Evolutionary conservation across 2,797 vertebrate species (phyloP).

Genomic region (Coreius guichenoti): DNA sequence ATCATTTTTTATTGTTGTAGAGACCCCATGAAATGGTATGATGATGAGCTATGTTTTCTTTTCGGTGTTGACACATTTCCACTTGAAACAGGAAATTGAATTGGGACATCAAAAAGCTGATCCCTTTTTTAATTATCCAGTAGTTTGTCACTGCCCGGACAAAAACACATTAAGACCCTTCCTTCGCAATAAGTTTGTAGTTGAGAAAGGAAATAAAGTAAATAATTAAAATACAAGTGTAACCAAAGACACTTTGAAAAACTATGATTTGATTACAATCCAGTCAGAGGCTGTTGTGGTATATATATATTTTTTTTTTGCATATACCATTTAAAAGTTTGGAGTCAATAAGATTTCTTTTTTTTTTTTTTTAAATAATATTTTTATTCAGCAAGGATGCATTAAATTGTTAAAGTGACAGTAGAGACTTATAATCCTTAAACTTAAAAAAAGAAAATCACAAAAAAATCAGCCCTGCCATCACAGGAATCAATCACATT

Average conservation of each 20-base stretch:
- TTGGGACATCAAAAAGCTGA: neutral
- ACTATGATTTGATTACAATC: neutral
- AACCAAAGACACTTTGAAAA: neutral
- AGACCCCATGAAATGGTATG: neutral
- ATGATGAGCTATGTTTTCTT: neutral
- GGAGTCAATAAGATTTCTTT: neutral
- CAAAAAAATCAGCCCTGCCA: neutral
- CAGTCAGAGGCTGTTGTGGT: neutral
- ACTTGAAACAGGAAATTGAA: neutral
- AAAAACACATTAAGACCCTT: neutral
- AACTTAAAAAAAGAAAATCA: too few species aligned
- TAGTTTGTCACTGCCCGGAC: neutral
- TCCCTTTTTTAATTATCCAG: neutral
- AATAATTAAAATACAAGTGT: neutral
- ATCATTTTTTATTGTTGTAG: neutral
- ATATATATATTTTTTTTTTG: too few species aligned
- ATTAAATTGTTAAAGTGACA: neutral
- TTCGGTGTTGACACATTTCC: conserved; percentile 1
- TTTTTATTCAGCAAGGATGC: neutral
- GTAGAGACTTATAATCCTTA: neutral
- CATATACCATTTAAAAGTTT: too few species aligned
- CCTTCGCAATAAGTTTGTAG: neutral
- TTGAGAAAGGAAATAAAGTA: neutral
- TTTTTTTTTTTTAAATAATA: neutral
- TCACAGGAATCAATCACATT: neutral